Conservation (phyloP, 2,113 vertebrate genomes). For the Corynorhinus townsendii region DNA sequence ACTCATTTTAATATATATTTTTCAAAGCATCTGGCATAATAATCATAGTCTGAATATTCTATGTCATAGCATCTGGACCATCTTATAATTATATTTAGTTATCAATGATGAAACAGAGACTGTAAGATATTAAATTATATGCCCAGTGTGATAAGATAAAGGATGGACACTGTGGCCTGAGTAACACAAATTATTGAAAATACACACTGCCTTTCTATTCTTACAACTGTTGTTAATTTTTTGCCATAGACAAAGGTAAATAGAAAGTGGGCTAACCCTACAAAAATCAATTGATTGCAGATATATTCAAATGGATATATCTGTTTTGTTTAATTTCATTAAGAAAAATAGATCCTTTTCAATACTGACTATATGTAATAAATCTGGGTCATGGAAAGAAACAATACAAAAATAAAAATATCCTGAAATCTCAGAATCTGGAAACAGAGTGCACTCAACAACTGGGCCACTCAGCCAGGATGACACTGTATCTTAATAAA, state of each 20-base stretch:
- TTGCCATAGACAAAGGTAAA: neutral
- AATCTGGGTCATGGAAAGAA: neutral
- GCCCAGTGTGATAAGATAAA: neutral
- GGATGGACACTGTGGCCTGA: neutral
- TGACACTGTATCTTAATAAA: neutral
- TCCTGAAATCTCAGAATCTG: neutral
- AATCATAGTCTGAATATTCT: neutral
- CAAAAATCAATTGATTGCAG: neutral
- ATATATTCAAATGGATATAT: neutral
- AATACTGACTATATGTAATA: neutral
- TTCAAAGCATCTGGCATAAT: neutral
- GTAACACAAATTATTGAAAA: neutral
- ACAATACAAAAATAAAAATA: neutral
- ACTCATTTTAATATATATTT: neutral
- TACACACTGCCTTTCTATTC: neutral
- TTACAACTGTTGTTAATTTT: neutral
- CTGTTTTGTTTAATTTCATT: neutral
- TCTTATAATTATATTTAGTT: neutral
- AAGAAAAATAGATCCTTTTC: neutral
- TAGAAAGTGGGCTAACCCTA: neutral
- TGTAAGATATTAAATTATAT: neutral
- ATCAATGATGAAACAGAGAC: neutral
- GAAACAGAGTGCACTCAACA: neutral
- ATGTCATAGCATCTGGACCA: neutral
- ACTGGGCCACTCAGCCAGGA: no score